Base-by-base conservation (phyloP, 2,797 vertebrate species). In the Myiotriccus ornatus region DNA sequence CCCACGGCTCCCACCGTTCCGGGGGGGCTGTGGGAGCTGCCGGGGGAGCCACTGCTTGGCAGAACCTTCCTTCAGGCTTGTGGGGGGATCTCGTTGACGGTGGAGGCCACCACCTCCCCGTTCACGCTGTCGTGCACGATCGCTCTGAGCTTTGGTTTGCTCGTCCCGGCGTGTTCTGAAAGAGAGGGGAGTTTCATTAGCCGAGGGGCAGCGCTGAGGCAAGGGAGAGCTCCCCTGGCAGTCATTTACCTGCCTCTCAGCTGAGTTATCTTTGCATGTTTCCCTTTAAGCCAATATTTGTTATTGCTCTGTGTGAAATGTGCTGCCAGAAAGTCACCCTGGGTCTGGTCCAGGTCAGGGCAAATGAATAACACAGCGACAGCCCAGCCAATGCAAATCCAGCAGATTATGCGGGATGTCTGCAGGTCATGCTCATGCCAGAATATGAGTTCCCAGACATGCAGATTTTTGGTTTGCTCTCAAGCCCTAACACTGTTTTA, bases 111-210 rank as follows among this genome's bases (percentile, higher is more conserved):
- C 79, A 98, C 88, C 94, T 97, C 98, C 89, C 98, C 98, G 0
- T 98, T 97, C 87, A 98, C 28, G 2, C 85, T 97, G 86, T 98
- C 98, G 7, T 95, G 97, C 17, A 97, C 97, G 34, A 98, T 98
- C 6, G 97, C 95, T 87, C 89, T 97, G 84, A 98, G 94, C 76
- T 90, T 98, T 19, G 79, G 81, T 47, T 49, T 92, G 81, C 68
- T 43, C 71, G 84, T 88, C 55, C 15, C 77, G 4, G 67, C 49
- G 2, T n/a, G 30, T 30, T 71, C 94, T 97, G 87, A 62, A 94
- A 90, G 65, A 63, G 78, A 90, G 30, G 15, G 41, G 44, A 53
- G 13, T 76, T 39, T 69, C 41, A 82, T 96, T 83, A 92, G 25
- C 43, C 49, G 32, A 59, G 84, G 65, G 77, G 70, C 41, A 47